A percentile compares a stretch with the other conserved stretches of the same genome.
Evolutionary conservation across 2,113 vertebrate genomes (phyloP).

Genomic region (Nerophis ophidion): DNA sequence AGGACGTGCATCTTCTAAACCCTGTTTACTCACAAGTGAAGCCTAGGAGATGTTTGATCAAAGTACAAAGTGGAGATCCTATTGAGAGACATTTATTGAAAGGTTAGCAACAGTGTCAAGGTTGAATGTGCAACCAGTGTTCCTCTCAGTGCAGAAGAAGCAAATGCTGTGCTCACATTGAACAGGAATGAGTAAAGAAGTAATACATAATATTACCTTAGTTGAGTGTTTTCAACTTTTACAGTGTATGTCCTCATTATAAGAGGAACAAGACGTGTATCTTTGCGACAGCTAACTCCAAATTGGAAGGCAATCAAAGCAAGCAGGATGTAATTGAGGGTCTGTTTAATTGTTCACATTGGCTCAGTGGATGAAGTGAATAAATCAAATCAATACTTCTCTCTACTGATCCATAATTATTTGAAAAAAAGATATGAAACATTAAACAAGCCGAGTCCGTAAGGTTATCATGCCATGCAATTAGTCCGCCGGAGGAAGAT

Average conservation of each 20-base stretch:
- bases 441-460: conserved; percentile 91
- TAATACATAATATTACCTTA: background rate
- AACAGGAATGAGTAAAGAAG: conserved; percentile 10
- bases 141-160: conserved; percentile 31
- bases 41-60: conserved; percentile 62
- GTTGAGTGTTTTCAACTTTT: background rate
- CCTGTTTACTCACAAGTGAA: conserved; percentile 63
- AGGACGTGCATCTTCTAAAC: conserved; percentile 60
- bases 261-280: conserved; percentile 19
- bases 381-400: conserved; percentile 98
- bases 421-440: conserved; percentile 98
- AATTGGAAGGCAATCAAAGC: conserved; percentile 82
- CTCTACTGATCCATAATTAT: conserved; percentile 99
- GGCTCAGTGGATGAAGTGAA: conserved; percentile 88
- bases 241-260: background rate
- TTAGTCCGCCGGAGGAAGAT: conserved; percentile 95
- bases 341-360: conserved; percentile 98
- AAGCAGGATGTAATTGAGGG: conserved; percentile 86
- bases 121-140: conserved; percentile 34
- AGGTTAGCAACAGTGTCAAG: conserved; percentile 37
- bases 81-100: conserved; percentile 57
- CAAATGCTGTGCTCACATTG: conserved; percentile 22
- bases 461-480: conserved; percentile 93
- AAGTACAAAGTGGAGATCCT: conserved; percentile 57
- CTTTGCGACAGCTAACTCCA: conserved; percentile 65